phyloP scores from a whole-genome alignment of 2,888 invertebrate species.

The Frankliniella fusca region DNA sequence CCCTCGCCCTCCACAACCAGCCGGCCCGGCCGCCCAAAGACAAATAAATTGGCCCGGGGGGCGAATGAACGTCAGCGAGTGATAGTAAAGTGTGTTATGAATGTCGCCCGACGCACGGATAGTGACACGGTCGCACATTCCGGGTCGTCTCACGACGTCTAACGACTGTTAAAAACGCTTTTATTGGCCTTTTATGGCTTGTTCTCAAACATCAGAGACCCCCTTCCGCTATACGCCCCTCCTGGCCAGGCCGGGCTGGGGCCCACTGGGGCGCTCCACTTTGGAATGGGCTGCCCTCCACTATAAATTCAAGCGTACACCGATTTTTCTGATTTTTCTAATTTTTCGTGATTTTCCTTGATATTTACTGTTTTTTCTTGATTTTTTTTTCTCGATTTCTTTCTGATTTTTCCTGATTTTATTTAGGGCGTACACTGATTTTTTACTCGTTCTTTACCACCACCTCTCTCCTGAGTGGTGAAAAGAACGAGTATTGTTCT shows the following conservation, averaged over 20 bases:
- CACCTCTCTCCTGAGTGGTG: too few relatives aligned
- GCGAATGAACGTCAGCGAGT: background rate
- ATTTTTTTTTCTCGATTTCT: too few relatives aligned
- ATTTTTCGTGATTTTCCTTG: too few relatives aligned
- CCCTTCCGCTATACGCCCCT: background rate
- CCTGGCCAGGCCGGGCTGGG: background rate
- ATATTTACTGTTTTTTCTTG: too few relatives aligned
- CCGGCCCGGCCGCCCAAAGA: background rate
- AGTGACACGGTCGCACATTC: conserved; percentile 25
- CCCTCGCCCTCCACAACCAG: background rate
- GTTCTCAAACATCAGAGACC: conserved; percentile 16
- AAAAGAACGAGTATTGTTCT: too few relatives aligned
- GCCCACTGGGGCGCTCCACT: background rate
- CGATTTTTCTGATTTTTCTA: too few relatives aligned
- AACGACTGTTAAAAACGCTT: background rate
- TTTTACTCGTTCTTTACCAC: too few relatives aligned
- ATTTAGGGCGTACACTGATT: too few relatives aligned
- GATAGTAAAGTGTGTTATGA: conserved; percentile 21
- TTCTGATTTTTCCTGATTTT: too few relatives aligned
- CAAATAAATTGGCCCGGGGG: conserved; percentile 9
- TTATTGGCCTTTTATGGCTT: conserved; percentile 8
- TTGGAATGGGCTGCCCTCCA: too few relatives aligned
- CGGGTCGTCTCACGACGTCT: conserved; percentile 8
- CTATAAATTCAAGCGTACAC: too few relatives aligned
- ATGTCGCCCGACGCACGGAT: background rate